Evolutionary conservation across 2,797 vertebrate species (phyloP).

Genomic region (Rhinogobio ventralis): DNA sequence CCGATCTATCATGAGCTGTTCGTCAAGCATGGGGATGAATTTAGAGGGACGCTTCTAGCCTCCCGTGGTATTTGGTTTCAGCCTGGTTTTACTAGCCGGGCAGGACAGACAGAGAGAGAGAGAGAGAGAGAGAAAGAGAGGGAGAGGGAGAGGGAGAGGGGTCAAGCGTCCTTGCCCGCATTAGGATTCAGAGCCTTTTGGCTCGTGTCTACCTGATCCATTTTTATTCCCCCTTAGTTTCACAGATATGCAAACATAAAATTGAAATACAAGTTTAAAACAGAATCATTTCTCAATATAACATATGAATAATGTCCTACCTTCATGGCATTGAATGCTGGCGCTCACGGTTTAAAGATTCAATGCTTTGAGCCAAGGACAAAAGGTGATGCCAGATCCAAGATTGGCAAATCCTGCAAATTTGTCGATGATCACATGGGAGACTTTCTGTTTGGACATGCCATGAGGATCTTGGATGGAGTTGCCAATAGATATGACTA

Average conservation of each 20-base stretch:
- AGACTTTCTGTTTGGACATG: constrained; percentile 62
- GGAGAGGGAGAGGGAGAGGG: constrained; percentile 62
- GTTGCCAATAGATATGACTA: constrained; percentile 77
- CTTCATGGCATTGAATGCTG: constrained; percentile 4
- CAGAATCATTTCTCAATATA: not conserved
- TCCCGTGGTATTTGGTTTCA: constrained; percentile 78
- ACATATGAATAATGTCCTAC: not conserved
- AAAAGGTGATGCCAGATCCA: constrained; percentile 9
- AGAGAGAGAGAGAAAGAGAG: constrained; percentile 46
- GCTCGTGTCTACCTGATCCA: constrained; percentile 40
- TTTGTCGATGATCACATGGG: constrained; percentile 36
- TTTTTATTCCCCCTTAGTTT: constrained; percentile 19
- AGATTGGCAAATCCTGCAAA: constrained; percentile 7
- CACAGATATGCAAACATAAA: constrained; percentile 11
- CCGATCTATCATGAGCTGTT: constrained; percentile 70
- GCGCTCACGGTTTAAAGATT: not conserved
- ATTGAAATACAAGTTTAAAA: constrained; percentile 26
- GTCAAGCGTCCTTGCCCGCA: constrained; percentile 68
- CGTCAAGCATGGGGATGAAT: constrained; percentile 67
- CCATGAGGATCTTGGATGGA: constrained; percentile 64
- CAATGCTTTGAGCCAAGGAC: not conserved
- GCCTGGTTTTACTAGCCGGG: constrained; percentile 75
- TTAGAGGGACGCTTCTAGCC: constrained; percentile 73
- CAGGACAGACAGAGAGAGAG: constrained; percentile 65
- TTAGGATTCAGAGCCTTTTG: constrained; percentile 60